Conservation (phyloP, 2,797 vertebrate genomes). For the Artibeus jamaicensis region DNA sequence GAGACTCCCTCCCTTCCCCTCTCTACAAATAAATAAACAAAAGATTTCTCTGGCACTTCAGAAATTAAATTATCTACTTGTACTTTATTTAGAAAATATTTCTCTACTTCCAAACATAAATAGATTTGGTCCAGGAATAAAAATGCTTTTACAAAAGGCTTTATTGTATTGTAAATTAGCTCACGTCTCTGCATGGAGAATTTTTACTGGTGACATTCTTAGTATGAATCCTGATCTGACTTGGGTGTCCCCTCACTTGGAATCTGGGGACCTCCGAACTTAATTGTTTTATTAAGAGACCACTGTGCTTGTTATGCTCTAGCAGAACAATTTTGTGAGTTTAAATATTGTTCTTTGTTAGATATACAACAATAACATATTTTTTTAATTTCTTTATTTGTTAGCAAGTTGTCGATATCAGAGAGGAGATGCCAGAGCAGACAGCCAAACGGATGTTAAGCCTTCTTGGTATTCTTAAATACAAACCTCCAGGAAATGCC, state of each 20-base stretch:
- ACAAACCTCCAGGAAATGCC: constrained; percentile 90
- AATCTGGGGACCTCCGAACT: background rate
- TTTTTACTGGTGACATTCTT: constrained; percentile 18
- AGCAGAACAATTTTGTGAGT: constrained; percentile 31
- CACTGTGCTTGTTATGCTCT: constrained; percentile 27
- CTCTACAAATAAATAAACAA: no score
- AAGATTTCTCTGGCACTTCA: background rate
- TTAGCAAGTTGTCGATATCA: constrained; percentile 95
- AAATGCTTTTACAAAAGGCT: constrained; percentile 45
- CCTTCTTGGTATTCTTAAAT: constrained; percentile 94
- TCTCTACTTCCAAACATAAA: constrained; percentile 45
- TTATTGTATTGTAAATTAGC: constrained; percentile 62
- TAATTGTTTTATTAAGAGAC: constrained; percentile 56
- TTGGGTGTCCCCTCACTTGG: background rate
- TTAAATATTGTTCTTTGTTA: constrained; percentile 64
- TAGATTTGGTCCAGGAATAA: constrained; percentile 46
- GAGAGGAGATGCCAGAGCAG: constrained; percentile 96
- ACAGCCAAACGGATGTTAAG: constrained; percentile 94
- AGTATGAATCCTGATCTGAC: constrained; percentile 38
- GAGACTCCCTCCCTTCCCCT: no score
- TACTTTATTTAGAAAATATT: constrained; percentile 64
- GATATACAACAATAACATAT: constrained; percentile 33
- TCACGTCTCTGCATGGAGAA: constrained; percentile 21
- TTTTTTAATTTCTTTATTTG: constrained; percentile 58
- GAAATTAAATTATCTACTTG: constrained; percentile 15